Evolutionary conservation across 2,113 vertebrate genomes (phyloP), one percentile per base, ranked within the genome.

Genomic region (Chelonoidis abingdonii): DNA sequence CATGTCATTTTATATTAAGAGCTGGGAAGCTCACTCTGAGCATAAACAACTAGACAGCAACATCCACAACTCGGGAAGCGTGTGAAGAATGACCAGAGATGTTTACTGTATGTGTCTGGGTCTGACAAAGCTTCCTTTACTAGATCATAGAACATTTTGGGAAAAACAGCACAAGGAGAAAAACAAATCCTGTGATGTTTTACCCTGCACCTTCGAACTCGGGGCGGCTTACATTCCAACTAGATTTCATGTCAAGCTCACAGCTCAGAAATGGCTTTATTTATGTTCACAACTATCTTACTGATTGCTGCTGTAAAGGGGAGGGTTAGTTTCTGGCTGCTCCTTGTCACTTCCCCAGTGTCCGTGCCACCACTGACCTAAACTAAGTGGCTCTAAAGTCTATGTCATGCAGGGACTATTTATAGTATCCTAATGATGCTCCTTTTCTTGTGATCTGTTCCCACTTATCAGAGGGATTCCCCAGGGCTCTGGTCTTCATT

Each of bases 41-140:
- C 24, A 1, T 12, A 87, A 93, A 78, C 75, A 78, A 78, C 75
- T 44, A 47, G 75, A 47, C 24, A 27, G 11, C 3, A 14, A 24
- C 2, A 1, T 5, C 8, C 38, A 93, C 89, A 91, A 56, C 6
- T 17, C 1, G 44, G 17, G 13, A 82, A 92, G 76, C 9, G 13
- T 0, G 3, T 78, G 25, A 90, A 52, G 41, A 86, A 76, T 8
- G 35, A 86, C n/a, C 54, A 47, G 10, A 10, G 47, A 14, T 53
- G 12, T 11, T 90, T 49, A 72, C 9, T 3, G 57, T 5, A 11
- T 75, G 91, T 57, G 35, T 31, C 19, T 27, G 62, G 38, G 22
- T 85, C 19, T 57, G 16, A 25, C 49, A 88, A 5, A 2, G 0
- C 2, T 13, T 1, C 1, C 44, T 35, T 8, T 14, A 21, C 5